phyloP scores from a whole-genome alignment of 64 coral and sea anemone species.

The Dendronephthya gigantea region DNA sequence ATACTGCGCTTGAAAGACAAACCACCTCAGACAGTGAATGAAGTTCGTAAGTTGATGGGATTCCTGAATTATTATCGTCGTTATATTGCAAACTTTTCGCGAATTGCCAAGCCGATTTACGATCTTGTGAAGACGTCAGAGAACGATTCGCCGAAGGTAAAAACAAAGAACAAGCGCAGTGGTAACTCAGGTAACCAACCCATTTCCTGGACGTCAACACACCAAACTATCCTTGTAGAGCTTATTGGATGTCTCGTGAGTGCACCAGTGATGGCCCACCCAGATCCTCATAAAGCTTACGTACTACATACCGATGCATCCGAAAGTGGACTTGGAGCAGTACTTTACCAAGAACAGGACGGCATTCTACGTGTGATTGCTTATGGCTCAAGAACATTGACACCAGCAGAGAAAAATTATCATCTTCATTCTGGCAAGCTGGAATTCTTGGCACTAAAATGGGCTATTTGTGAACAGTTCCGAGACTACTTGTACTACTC shows the following conservation, averaged over 20 bases:
- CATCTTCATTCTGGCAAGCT: neutral
- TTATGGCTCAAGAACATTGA: neutral
- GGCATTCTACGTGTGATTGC: neutral
- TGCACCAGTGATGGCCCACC: too few relatives aligned
- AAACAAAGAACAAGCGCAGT: too few relatives aligned
- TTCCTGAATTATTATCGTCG: neutral
- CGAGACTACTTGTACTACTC: neutral
- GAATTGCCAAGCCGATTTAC: neutral
- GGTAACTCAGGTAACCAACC: too few relatives aligned
- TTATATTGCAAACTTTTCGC: neutral
- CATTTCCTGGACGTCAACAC: too few relatives aligned
- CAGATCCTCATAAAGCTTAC: too few relatives aligned
- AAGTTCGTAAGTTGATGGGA: neutral
- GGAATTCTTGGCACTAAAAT: neutral
- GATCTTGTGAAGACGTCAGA: neutral
- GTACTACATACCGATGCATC: too few relatives aligned
- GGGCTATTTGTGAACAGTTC: neutral
- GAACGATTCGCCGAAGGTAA: too few relatives aligned
- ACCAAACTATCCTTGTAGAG: too few relatives aligned
- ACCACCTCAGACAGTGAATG: neutral
- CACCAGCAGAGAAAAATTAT: neutral
- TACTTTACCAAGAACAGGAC: too few relatives aligned
- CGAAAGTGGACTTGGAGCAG: too few relatives aligned
- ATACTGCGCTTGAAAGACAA: neutral
- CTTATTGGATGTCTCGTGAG: too few relatives aligned